phyloP scores from a whole-genome alignment of 2,797 vertebrate genomes.

The Sebastiscus albofasciatus region DNA sequence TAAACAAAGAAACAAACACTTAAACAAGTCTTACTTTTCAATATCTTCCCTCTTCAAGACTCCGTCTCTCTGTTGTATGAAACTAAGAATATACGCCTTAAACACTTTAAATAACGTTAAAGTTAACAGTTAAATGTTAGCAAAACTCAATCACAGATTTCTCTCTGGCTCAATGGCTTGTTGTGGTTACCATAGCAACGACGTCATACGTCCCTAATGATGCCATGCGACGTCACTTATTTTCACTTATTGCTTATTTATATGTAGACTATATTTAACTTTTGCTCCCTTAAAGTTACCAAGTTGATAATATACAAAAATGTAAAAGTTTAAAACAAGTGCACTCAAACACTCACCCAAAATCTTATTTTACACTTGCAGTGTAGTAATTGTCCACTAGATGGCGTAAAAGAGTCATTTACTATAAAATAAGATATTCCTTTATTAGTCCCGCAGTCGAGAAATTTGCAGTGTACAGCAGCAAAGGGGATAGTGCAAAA shows the following conservation, averaged over 20 bases:
- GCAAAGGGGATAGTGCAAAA: rapidly evolving
- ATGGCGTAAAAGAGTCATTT: conserved; percentile 22
- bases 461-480: no score
- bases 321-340: neutral
- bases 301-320: neutral
- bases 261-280: neutral
- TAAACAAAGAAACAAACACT: neutral
- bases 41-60: neutral
- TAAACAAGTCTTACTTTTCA: conserved; percentile 30
- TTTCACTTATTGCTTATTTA: neutral
- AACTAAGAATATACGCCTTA: rapidly evolving
- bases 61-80: neutral
- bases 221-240: rapidly evolving
- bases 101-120: neutral
- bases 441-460: no score
- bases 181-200: conserved; percentile 67
- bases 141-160: conserved; percentile 53
- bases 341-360: neutral
- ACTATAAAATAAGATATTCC: no score
- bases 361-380: neutral
- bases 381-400: conserved; percentile 47
- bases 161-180: conserved; percentile 7
- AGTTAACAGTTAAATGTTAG: neutral
- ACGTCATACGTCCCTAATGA: neutral
- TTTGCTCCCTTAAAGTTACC: rapidly evolving